phyloP scores from a whole-genome alignment of 2,797 vertebrate genomes.

The Synaphobranchus kaupii region DNA sequence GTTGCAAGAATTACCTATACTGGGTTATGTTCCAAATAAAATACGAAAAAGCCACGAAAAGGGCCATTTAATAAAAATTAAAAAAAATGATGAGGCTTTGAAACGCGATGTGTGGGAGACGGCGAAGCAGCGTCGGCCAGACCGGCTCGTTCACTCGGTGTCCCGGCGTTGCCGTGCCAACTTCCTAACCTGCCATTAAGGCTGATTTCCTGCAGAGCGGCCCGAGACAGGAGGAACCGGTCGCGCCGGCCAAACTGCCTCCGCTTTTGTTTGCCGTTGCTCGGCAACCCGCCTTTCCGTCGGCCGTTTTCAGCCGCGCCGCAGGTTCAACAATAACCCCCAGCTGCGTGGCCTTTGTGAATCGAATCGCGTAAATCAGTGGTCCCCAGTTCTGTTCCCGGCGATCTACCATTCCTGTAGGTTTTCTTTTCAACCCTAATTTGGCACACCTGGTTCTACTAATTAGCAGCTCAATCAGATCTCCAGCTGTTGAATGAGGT shows the following conservation, averaged over 20 bases:
- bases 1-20: too few species aligned
- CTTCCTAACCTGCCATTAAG: not conserved
- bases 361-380: not conserved
- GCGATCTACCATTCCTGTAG: too few species aligned
- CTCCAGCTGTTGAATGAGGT: too few species aligned
- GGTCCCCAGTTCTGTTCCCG: too few species aligned
- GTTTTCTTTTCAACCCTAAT: too few species aligned
- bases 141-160: not conserved
- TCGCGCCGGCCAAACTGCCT: not conserved
- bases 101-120: not conserved
- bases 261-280: not conserved
- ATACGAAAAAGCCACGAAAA: too few species aligned
- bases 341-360: not conserved
- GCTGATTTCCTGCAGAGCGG: not conserved
- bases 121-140: not conserved
- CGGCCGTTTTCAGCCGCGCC: not conserved
- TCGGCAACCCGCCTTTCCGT: not conserved
- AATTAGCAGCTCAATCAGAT: too few species aligned
- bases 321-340: not conserved
- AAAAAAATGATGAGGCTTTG: too few species aligned
- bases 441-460: too few species aligned
- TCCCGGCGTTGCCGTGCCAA: not conserved
- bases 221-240: not conserved
- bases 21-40: too few species aligned
- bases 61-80: too few species aligned